These are phyloP conservation scores for Choreutis nemorana DNA, from an alignment of 2,888 invertebrate species.

Conservation along the genomic window DNA sequence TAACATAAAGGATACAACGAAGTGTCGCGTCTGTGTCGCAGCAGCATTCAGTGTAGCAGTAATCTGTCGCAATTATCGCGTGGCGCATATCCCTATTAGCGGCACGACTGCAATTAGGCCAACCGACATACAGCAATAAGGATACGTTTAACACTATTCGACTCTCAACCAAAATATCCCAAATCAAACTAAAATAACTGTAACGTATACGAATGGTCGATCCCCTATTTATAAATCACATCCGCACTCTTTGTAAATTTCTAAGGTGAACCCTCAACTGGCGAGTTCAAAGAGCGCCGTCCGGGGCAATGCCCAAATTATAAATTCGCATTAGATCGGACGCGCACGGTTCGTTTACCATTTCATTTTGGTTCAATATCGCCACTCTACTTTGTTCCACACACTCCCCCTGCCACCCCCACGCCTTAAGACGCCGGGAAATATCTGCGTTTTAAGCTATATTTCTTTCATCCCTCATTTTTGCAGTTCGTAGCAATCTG, in stretches of 20 bases:
- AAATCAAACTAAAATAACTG: conserved; percentile 19
- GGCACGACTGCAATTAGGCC: conserved; percentile 61
- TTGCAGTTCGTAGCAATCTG: conserved; percentile 69
- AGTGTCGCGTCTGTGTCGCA: conserved; percentile 2
- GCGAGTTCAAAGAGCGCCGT: conserved; percentile 60
- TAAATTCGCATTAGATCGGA: conserved; percentile 68
- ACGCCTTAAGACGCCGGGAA: conserved; percentile 64
- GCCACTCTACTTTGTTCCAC: conserved; percentile 67
- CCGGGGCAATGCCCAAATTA: conserved; percentile 64
- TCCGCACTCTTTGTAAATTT: conserved; percentile 55
- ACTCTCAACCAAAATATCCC: conserved; percentile 39
- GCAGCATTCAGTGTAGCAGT: conserved; percentile 15
- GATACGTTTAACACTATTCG: conserved; percentile 64
- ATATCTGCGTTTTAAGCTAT: conserved; percentile 70
- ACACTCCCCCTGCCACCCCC: conserved; percentile 45
- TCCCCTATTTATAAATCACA: conserved; percentile 56
- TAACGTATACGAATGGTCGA: conserved; percentile 35
- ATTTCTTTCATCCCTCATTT: conserved; percentile 70
- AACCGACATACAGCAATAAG: conserved; percentile 62
- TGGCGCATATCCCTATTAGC: conserved; percentile 63
- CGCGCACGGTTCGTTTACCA: conserved; percentile 67
- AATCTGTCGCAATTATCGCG: conserved; percentile 61
- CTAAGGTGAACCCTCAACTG: conserved; percentile 33
- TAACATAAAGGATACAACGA: too few relatives aligned
- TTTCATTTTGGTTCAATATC: conserved; percentile 67